Conservation (phyloP, 1,140 invertebrate genomes). For the Lepidurus couesii region DNA sequence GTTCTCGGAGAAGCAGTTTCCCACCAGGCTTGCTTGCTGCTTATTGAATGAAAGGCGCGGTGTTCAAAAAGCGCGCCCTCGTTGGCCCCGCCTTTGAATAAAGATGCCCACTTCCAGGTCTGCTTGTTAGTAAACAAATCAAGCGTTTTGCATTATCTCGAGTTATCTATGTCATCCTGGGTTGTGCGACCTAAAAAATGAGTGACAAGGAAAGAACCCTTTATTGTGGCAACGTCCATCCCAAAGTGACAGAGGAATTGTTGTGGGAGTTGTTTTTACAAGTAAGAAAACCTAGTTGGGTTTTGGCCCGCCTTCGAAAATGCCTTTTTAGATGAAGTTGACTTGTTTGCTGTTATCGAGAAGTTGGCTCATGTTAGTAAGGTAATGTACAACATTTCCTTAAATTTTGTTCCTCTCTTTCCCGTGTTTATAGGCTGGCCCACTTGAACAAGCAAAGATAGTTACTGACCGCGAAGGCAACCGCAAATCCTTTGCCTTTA, state of each 20-base stretch:
- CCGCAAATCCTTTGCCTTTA: slow-evolving; percentile 61
- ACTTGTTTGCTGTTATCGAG: background rate
- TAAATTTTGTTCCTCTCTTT: slow-evolving; percentile 34
- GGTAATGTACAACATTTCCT: background rate
- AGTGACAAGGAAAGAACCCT: slow-evolving; percentile 58
- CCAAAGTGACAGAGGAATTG: slow-evolving; percentile 66
- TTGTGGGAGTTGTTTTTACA: slow-evolving; percentile 76
- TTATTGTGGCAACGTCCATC: slow-evolving; percentile 70
- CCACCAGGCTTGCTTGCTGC: too few relatives aligned
- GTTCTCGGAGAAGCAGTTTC: too few relatives aligned
- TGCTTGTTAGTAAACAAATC: background rate
- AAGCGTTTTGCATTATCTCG: background rate
- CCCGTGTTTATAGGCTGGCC: slow-evolving; percentile 57
- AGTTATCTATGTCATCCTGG: background rate
- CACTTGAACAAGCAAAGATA: slow-evolving; percentile 65
- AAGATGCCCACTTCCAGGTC: background rate
- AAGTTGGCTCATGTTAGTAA: background rate
- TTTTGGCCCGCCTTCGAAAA: slow-evolving; percentile 7
- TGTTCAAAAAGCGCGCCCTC: background rate
- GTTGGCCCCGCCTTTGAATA: background rate
- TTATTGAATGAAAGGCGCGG: background rate
- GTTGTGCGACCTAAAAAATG: slow-evolving; percentile 34
- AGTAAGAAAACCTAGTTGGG: slow-evolving; percentile 44
- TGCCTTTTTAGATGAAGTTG: background rate
- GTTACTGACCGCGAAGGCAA: slow-evolving; percentile 64